Evolutionary conservation across 2,113 vertebrate genomes (phyloP).

Genomic region (Corythoichthys haematopterus): DNA sequence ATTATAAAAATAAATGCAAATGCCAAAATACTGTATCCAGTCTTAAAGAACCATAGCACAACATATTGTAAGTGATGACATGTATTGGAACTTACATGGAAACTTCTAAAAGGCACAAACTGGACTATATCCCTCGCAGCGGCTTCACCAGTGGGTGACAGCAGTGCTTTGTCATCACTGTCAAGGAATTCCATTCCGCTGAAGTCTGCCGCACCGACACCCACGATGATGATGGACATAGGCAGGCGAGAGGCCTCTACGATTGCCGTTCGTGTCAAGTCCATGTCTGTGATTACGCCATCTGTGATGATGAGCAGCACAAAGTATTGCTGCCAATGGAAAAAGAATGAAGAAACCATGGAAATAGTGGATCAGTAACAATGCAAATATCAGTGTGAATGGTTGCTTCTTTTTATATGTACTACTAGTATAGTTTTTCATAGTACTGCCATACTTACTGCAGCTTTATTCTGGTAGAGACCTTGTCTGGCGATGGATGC

Average conservation of each 20-base stretch:
- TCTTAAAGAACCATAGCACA: no score
- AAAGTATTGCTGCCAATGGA: slow-evolving; percentile 83
- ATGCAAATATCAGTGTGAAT: neutral
- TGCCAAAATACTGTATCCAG: no score
- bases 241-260: slow-evolving; percentile 88
- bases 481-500: slow-evolving; percentile 84
- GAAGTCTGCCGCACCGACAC: slow-evolving; percentile 93
- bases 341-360: neutral
- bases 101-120: slow-evolving; percentile 93
- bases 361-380: neutral
- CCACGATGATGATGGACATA: slow-evolving; percentile 94
- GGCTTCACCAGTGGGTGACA: slow-evolving; percentile 75
- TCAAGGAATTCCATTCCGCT: slow-evolving; percentile 94
- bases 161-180: slow-evolving; percentile 81
- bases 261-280: slow-evolving; percentile 84
- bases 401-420: neutral
- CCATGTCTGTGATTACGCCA: slow-evolving; percentile 97
- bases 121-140: slow-evolving; percentile 93
- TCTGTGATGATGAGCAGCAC: slow-evolving; percentile 96
- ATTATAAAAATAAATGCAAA: neutral
- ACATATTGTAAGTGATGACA: no score
- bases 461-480: slow-evolving; percentile 86
- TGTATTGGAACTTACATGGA: slow-evolving; percentile 76
- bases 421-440: slow-evolving; percentile 20
- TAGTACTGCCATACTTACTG: slow-evolving; percentile 72